Evolutionary conservation across 2,113 vertebrate genomes (phyloP).

Genomic region (Narcine bancroftii): DNA sequence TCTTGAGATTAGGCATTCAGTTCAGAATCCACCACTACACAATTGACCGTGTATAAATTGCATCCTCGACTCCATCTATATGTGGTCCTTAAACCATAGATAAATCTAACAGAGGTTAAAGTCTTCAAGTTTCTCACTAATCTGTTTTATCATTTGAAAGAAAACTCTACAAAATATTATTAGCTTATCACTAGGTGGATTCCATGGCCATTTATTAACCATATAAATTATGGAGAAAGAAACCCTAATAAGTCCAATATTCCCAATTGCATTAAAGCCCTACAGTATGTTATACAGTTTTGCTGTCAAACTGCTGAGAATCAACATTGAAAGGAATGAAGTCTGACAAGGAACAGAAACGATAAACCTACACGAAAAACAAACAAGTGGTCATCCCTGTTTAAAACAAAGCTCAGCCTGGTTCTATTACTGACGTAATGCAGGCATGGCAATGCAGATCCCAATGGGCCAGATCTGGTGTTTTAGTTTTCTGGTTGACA

Average conservation of each 20-base stretch:
- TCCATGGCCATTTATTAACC: neutral
- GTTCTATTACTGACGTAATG: neutral
- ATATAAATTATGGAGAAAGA: neutral
- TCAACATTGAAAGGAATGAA: neutral
- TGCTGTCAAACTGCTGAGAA: neutral
- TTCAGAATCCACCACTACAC: neutral
- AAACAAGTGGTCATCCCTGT: neutral
- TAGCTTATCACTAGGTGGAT: neutral
- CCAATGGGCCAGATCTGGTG: neutral
- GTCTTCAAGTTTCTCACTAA: neutral
- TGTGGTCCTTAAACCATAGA: neutral
- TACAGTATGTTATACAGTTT: neutral
- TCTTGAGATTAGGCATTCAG: neutral
- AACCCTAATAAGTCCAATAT: neutral
- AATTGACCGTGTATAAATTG: neutral
- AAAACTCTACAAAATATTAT: neutral
- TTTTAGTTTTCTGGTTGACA: neutral
- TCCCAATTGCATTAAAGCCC: neutral
- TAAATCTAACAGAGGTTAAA: neutral
- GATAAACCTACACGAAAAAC: neutral
- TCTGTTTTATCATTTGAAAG: neutral
- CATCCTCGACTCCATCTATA: neutral
- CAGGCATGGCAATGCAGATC: neutral
- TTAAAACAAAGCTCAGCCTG: neutral
- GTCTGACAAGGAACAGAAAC: constrained; percentile 1